Evolutionary conservation across 2,113 vertebrate species (phyloP).

Genomic region (Columba janthina): DNA sequence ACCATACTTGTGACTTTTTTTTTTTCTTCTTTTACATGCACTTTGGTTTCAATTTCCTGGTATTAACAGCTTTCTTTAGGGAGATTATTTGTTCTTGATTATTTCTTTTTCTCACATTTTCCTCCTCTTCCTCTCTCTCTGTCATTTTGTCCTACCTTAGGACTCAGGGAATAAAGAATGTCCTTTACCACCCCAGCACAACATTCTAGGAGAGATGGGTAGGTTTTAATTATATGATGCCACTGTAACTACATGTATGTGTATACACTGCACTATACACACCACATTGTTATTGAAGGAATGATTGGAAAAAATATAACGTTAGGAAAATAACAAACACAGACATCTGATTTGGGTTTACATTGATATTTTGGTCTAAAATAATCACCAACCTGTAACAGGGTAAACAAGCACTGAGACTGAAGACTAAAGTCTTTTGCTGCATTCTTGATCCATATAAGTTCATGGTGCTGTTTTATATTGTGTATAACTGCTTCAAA

Average conservation of each 20-base stretch:
- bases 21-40: accelerated
- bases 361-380: neutral
- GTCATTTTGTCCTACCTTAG: neutral
- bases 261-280: neutral
- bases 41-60: neutral
- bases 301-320: neutral
- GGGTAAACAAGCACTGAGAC: neutral
- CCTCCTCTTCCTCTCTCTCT: neutral
- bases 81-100: neutral
- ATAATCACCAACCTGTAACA: neutral
- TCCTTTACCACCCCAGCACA: neutral
- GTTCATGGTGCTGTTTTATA: neutral
- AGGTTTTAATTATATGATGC: neutral
- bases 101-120: neutral
- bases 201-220: neutral
- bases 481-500: neutral
- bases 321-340: neutral
- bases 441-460: neutral
- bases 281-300: neutral
- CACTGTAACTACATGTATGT: neutral
- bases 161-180: neutral
- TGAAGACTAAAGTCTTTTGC: neutral
- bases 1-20: neutral
- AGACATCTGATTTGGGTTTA: neutral
- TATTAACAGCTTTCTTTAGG: neutral